Conservation (phyloP, 2,888 invertebrate species). For the Tetramorium bicarinatum region DNA sequence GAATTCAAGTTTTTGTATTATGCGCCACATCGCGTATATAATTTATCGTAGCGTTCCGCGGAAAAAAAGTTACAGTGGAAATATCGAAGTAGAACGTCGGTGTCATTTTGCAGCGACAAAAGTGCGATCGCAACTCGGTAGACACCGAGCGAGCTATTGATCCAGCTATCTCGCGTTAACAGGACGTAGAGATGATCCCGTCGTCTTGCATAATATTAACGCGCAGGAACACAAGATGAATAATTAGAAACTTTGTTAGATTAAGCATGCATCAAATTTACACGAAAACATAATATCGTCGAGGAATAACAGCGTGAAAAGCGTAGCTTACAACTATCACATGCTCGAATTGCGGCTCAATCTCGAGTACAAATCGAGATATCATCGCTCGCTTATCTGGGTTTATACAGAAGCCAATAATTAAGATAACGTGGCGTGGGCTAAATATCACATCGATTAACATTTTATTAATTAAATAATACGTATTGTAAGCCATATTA, state of each 20-base stretch:
- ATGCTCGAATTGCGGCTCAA: constrained; percentile 29
- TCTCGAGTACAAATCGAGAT: constrained; percentile 49
- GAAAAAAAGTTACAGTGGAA: constrained; percentile 28
- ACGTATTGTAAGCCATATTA: background rate
- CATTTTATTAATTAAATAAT: constrained; percentile 46
- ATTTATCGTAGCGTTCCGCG: background rate
- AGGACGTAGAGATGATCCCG: constrained; percentile 29
- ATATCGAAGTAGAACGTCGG: constrained; percentile 17
- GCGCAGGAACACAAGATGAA: background rate
- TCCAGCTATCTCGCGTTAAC: constrained; percentile 38
- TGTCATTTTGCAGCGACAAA: constrained; percentile 13
- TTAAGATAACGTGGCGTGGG: constrained; percentile 46
- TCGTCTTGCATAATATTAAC: constrained; percentile 23
- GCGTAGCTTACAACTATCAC: constrained; percentile 10
- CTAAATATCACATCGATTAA: constrained; percentile 26
- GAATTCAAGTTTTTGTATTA: background rate
- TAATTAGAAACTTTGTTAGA: constrained; percentile 18
- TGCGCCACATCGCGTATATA: background rate
- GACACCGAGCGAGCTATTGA: constrained; percentile 39
- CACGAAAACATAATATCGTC: background rate
- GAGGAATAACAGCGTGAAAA: constrained; percentile 11
- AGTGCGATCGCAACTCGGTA: constrained; percentile 5
- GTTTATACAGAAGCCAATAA: constrained; percentile 39
- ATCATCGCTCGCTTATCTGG: constrained; percentile 45
- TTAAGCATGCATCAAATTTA: constrained; percentile 1